Evolutionary conservation across 2,797 vertebrate genomes (phyloP), one percentile per base, ranked within the genome.

Genomic region (Iguana delicatissima): DNA sequence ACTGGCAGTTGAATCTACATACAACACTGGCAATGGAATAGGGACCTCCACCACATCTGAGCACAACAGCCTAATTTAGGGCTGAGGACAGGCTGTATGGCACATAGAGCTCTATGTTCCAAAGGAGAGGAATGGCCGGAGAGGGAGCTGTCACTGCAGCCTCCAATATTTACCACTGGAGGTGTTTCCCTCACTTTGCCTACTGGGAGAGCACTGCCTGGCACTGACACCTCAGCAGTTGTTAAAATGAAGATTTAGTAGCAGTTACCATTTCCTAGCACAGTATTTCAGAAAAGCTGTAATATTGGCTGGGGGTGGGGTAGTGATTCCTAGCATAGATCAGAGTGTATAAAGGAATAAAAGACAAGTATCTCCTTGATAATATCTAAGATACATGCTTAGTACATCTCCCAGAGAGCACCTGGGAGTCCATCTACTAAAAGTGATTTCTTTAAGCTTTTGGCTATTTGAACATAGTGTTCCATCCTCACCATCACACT

Each of bases 391-490:
- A 72, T 55, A 35, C 0, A 0, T 1, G 32, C 50, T 57, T 79
- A 85, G 57, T 86, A 52, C 9, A 0, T 32, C 76, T 77, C 26
- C 80, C 18, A 42, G 90, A 84, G 72, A 83, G 29, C 26, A 86
- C 2, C 14, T 0, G 0, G 59, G 50, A 89, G 42, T 32, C 35
- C 57, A 72, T 8, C 0, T 0, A 38, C 46, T 59, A 81, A 81
- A 84, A 80, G 59, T 91, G 18, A 1, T 6, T 72, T 14, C n/a
- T 67, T 38, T 73, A 80, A 67, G 16, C 73, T 24, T 46, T 35
- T 62, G 38, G 73, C 5, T 38, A 80, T 89, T 67, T 80, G 13
- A 42, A 89, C 74, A 4, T 18, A 0, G 0, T 1, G 32, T 38
- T 74, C 64, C n/a, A 52, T 79, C 18, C 52, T 29, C 82, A 52